Base-by-base conservation (phyloP, 1,140 invertebrate species). In the Lasaia peninsularis region DNA sequence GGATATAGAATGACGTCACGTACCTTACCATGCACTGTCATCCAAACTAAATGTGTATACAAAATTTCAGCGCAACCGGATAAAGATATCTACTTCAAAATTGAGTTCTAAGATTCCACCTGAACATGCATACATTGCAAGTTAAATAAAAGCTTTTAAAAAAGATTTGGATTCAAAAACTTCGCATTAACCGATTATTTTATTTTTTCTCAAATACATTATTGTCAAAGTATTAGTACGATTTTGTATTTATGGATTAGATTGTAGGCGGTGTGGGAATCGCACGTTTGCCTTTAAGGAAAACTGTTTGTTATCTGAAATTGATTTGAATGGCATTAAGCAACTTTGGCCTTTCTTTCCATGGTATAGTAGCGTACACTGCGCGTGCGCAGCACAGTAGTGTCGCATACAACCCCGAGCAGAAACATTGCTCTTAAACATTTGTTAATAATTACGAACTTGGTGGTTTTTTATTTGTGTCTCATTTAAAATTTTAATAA, bases 251-350 rank as follows among this genome's bases (percentile, higher is more conserved):
- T 28, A 28, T 28, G 8, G 24, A 28, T 28, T 6, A 20, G 37
- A 5, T 44, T 20, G 18, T 18, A 2, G 1, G 9, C 1, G 37
- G 16, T 44, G 18, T 20, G 37, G 16, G 16, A 44, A 44, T 16
- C 16, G 16, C 37, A 44, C 37, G 8, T 44, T 40, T 21, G 4
- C 16, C 18, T 48, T 48, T 48, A 48, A 48, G 40, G 40, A 48
- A 48, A 48, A 48, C 40, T 20, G 6, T 48, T 48, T 48, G 11
- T 44, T 37, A 18, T 44, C 10, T 48, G 20, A 48, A 48, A 11
- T 21, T 48, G 40, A 48, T 48, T 48, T 48, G 40, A 48, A 48
- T 48, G 40, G 40, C 18, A 48, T 48, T 48, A 48, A 48, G 18
- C 18, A 48, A 48, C 40, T 21, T 40, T 48, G 40, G 40, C 40